Evolutionary conservation across 2,888 invertebrate genomes (phyloP).

Genomic region (Nemotelus nigrinus): DNA sequence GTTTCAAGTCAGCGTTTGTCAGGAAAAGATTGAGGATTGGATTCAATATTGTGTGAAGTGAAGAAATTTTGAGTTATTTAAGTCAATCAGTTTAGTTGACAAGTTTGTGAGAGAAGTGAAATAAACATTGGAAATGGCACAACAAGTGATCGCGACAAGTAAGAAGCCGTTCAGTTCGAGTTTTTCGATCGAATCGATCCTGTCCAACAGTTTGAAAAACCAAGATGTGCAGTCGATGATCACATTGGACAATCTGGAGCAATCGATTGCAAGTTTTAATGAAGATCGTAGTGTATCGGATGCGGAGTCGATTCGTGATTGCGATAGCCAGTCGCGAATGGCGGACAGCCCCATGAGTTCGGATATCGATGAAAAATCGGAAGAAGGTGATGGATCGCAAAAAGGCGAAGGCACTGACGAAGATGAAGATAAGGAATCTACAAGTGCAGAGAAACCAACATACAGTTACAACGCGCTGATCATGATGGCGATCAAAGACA

Average conservation of each 20-base stretch:
- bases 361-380: conserved; percentile 69
- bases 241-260: conserved; percentile 12
- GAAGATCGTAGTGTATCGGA: conserved; percentile 53
- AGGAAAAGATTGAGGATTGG: conserved; percentile 8
- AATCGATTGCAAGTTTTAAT: conserved; percentile 35
- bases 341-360: conserved; percentile 61
- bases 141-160: conserved; percentile 28
- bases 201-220: conserved; percentile 68
- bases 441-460: conserved; percentile 88
- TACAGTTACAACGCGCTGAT: conserved; percentile 99
- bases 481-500: conserved; percentile 99
- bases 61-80: conserved; percentile 4
- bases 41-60: not conserved
- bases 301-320: conserved; percentile 60
- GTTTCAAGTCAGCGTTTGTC: conserved; percentile 37
- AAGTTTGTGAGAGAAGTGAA: conserved; percentile 10
- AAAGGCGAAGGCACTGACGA: conserved; percentile 51
- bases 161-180: conserved; percentile 70
- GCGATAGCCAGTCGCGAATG: conserved; percentile 60
- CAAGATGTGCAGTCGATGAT: conserved; percentile 17
- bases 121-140: conserved; percentile 29
- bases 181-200: conserved; percentile 83
- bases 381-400: conserved; percentile 68
- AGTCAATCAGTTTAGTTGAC: not conserved
- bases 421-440: conserved; percentile 55